phyloP scores from a whole-genome alignment of 1,140 invertebrate species.

The Neoseiulus cucumeris region DNA sequence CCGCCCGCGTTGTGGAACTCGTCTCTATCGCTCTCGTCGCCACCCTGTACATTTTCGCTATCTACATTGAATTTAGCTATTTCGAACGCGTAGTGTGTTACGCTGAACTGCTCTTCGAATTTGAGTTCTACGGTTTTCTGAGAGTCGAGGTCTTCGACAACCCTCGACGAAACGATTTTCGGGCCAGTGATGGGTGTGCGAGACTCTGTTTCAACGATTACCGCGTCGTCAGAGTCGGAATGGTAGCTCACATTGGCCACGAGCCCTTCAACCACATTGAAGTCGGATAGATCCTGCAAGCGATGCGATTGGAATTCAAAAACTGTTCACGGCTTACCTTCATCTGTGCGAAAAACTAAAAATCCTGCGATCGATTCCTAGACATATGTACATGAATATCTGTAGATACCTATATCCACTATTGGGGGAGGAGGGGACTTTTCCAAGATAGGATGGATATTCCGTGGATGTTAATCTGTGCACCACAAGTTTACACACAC shows the following conservation, averaged over 20 bases:
- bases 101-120: slow-evolving; percentile 8
- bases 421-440: background rate
- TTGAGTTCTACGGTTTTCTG: slow-evolving; percentile 4
- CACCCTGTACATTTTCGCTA: background rate
- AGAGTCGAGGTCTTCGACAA: slow-evolving; percentile 3
- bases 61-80: slow-evolving; percentile 10
- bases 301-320: background rate
- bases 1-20: background rate
- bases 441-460: too few relatives aligned
- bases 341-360: too few relatives aligned
- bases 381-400: background rate
- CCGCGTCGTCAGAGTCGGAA: slow-evolving; percentile 7
- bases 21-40: background rate
- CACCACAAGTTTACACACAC: too few relatives aligned
- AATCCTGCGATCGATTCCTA: too few relatives aligned
- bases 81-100: background rate
- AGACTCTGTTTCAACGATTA: slow-evolving; percentile 8
- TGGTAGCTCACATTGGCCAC: slow-evolving; percentile 6
- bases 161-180: background rate
- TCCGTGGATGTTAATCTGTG: too few relatives aligned
- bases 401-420: background rate
- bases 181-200: slow-evolving; percentile 4
- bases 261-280: background rate
- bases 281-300: slow-evolving; percentile 9
- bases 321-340: background rate